Percentiles rank a stretch among this genome's conserved stretches.
These are phyloP conservation scores for Cygnus atratus DNA, from an alignment of 2,113 vertebrate genomes.

Conservation along the genomic window DNA sequence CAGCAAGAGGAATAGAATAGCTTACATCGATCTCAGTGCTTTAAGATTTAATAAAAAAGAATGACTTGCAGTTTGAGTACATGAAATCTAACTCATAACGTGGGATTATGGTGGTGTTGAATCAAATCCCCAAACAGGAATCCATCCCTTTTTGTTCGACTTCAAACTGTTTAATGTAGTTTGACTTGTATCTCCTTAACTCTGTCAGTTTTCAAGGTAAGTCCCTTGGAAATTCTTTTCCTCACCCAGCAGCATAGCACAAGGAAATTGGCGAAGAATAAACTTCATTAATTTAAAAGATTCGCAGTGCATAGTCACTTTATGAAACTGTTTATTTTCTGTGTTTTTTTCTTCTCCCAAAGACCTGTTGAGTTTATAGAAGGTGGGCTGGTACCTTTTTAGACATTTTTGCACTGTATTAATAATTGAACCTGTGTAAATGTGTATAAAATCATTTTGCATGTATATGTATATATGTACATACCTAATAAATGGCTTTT, in stretches of 20 bases:
- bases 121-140: slow-evolving; percentile 2
- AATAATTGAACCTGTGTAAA: slow-evolving; percentile 46
- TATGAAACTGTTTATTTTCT: not conserved
- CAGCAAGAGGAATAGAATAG: not conserved
- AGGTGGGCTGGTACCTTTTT: slow-evolving; percentile 46
- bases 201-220: not conserved
- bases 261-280: not conserved
- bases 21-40: slow-evolving; percentile 28
- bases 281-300: not conserved
- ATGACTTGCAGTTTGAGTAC: slow-evolving; percentile 30
- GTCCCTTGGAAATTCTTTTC: not conserved
- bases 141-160: not conserved
- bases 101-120: not conserved
- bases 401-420: slow-evolving; percentile 64
- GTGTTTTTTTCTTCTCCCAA: not conserved
- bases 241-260: not conserved
- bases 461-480: slow-evolving; percentile 53
- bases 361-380: slow-evolving; percentile 2
- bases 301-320: not conserved
- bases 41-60: slow-evolving; percentile 21
- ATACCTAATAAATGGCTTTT: slow-evolving; percentile 66
- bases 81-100: not conserved
- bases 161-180: not conserved
- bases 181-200: not conserved
- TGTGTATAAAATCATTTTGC: slow-evolving; percentile 43